Conservation (phyloP, 2,888 invertebrate genomes). For the Tortricodes alternella region DNA sequence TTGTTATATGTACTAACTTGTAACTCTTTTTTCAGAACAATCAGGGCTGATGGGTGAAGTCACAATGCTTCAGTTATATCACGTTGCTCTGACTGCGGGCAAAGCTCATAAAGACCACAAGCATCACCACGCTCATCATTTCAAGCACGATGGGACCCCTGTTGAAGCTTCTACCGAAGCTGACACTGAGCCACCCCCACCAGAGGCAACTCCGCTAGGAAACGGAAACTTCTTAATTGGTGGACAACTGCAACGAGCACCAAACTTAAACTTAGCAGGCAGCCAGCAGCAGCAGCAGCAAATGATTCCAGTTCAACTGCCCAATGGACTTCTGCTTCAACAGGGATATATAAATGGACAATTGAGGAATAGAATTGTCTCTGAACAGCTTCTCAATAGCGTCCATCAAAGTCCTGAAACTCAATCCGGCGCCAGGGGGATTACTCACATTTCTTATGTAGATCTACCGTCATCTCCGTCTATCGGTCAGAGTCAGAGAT, state of each 20-base stretch:
- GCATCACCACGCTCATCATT: constrained; percentile 92
- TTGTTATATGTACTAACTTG: too few relatives aligned
- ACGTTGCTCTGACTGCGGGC: constrained; percentile 91
- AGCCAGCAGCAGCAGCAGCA: constrained; percentile 56
- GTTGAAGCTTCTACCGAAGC: constrained; percentile 84
- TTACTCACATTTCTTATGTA: constrained; percentile 45
- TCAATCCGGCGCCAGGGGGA: constrained; percentile 38
- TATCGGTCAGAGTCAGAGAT: constrained; percentile 46
- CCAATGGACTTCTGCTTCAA: constrained; percentile 77
- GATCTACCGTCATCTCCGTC: constrained; percentile 42
- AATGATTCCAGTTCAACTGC: constrained; percentile 70
- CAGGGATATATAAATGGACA: constrained; percentile 86
- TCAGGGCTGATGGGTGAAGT: constrained; percentile 88
- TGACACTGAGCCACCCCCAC: constrained; percentile 78
- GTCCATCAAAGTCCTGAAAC: constrained; percentile 49
- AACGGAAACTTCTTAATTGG: constrained; percentile 84
- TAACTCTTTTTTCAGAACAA: constrained; percentile 79
- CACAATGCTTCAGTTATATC: constrained; percentile 91
- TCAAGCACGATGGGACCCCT: constrained; percentile 87
- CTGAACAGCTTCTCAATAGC: constrained; percentile 79
- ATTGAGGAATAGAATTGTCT: constrained; percentile 80
- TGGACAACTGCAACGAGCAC: constrained; percentile 84
- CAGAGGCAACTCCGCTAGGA: constrained; percentile 66
- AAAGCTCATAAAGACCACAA: constrained; percentile 94
- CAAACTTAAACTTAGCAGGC: constrained; percentile 78